Evolutionary conservation across 2,113 vertebrate genomes (phyloP).

Genomic region (Oreochromis tanganicae): DNA sequence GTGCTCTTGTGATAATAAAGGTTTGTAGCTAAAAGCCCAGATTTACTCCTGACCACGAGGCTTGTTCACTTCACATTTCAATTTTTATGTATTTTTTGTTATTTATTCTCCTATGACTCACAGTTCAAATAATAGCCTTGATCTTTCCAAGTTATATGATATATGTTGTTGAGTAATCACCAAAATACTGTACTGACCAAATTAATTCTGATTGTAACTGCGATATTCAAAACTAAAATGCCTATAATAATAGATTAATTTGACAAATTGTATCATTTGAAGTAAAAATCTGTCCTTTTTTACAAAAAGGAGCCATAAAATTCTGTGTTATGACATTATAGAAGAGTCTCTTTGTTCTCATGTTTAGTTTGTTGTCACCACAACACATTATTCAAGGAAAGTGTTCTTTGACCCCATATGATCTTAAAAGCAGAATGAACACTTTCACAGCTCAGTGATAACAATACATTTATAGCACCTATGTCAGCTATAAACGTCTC

Average conservation of each 20-base stretch:
- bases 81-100: not conserved
- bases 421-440: not conserved
- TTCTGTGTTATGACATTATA: not conserved
- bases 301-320: not conserved
- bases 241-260: not conserved
- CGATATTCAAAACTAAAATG: not conserved
- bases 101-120: not conserved
- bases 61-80: not conserved
- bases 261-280: not conserved
- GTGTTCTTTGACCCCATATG: not conserved
- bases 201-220: not conserved
- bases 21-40: not conserved
- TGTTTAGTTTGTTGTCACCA: not conserved
- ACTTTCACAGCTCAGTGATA: not conserved
- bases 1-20: not conserved
- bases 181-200: not conserved
- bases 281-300: not conserved
- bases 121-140: not conserved
- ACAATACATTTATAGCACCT: not conserved
- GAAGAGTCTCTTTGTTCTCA: not conserved
- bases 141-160: not conserved
- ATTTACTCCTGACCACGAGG: not conserved
- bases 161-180: not conserved
- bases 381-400: not conserved
- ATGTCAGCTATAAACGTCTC: not conserved